Conservation (phyloP, 2,888 invertebrate species). For the Himalopsyche anomala region DNA sequence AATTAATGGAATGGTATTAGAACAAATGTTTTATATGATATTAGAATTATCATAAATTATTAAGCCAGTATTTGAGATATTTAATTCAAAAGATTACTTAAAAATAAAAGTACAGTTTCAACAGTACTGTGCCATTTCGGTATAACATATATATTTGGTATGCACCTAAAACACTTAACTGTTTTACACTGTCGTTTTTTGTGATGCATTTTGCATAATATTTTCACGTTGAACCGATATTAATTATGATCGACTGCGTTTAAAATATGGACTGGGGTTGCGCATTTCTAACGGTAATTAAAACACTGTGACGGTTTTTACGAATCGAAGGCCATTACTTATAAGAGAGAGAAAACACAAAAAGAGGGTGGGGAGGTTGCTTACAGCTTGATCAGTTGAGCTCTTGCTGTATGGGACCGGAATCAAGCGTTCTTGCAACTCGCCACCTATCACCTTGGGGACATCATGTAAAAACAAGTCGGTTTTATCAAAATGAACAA, state of each 20-base stretch:
- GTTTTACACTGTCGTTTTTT: not conserved
- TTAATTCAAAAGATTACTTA: too few relatives aligned
- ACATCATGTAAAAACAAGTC: constrained; percentile 74
- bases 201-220: not conserved
- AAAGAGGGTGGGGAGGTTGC: constrained; percentile 69
- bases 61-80: too few relatives aligned
- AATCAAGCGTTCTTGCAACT: constrained; percentile 99
- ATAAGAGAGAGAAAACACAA: constrained; percentile 62
- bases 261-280: not conserved
- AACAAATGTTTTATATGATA: too few relatives aligned
- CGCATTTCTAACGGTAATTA: not conserved
- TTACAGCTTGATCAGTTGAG: constrained; percentile 99
- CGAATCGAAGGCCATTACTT: constrained; percentile 47
- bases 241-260: not conserved
- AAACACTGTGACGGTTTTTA: constrained; percentile 17
- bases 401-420: constrained; percentile 99
- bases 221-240: not conserved
- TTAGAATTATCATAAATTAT: too few relatives aligned
- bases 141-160: too few relatives aligned
- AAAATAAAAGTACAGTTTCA: too few relatives aligned
- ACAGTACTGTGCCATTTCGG: too few relatives aligned
- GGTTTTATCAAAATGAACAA: constrained; percentile 59
- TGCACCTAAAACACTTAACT: not conserved
- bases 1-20: too few relatives aligned
- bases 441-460: constrained; percentile 97